Evolutionary conservation across 2,888 invertebrate species (phyloP), one percentile per base, ranked within the genome.

Genomic region (Eristalinus aeneus): DNA sequence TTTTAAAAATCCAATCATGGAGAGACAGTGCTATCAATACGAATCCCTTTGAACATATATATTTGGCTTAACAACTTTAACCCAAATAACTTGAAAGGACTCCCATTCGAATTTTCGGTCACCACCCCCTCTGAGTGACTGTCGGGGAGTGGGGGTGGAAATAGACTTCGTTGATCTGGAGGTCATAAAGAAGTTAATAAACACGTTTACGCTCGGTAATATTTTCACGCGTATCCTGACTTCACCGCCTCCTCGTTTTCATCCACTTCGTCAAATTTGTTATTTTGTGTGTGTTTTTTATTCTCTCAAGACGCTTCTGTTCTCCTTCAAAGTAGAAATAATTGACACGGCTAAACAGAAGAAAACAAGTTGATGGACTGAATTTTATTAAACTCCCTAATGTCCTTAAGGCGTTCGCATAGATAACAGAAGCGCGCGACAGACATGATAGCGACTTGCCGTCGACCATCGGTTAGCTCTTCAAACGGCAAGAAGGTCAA

Each of bases 241-340:
- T n/a, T n/a, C n/a, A n/a, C n/a, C n/a, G n/a, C 8, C 20, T 5
- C 39, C 56, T n/a, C 61, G 32, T 31, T n/a, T n/a, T 4, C n/a
- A 2, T 56, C 36, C 32, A 23, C 53, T 64, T 22, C 53, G 27
- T 73, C 36, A 9, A 46, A 22, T 63, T 65, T 31, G 8, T 9
- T 31, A 23, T 65, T n/a, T 32, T 56, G 27, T 27, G 27, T 27
- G 27, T 5, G 27, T 12, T 2, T 76, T 72, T 36, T 23, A 73
- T 32, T 60, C 27, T 58, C 46, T 67, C 67, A 84, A 75, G 79
- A 84, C 72, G 84, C 69, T 75, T 71, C 75, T 75, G 34, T 71
- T 71, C 71, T 75, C 61, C 61, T 56, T 36, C 56, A 56, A 68
- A 72, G 54, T 20, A 71, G 54, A 71, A 69, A 75, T 81, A 75